Base-by-base conservation (phyloP, 2,888 invertebrate genomes). In the Phrixothrix hirtus region DNA sequence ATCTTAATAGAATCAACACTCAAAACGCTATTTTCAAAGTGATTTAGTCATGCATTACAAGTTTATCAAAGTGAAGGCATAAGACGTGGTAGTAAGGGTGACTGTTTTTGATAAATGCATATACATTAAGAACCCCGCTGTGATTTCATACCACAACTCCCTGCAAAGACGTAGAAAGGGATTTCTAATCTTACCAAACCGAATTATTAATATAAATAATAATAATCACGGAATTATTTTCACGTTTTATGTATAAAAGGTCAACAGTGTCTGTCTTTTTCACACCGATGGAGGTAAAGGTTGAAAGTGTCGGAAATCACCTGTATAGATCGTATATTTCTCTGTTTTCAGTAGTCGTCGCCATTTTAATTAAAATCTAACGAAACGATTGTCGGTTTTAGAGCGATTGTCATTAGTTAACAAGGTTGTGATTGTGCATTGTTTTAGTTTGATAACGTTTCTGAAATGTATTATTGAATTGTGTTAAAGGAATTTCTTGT, bases 281-380 rank as follows among this genome's bases (percentile, higher is more conserved):
- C 32, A 2, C 15, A 25, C 37, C 14, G 11, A 26, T 16, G 26
- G 13, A 11, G 17, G 16, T 16, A 14, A 1, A 14, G 15, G 17
- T 25, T 4, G 29, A 29, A 48, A 38, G 13, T 34, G 35, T 17
- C 9, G 36, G 17, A 35, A 45, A 39, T 39, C 52, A 41, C 46
- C 46, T 48, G 44, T 49, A 49, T 43, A 54, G 49, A 44, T 54
- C 48, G 43, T 47, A 50, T 55, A 55, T 50, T 55, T 49, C 54
- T 48, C 44, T 16, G 48, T 54, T 57, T 55, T 48, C 49, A 43
- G 55, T 44, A 37, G 37, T 45, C 41, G 60, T 43, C 61, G 61
- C 62, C 61, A 63, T 64, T 68, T 68, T 68, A 68, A 68, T 68
- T 68, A 65, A 66, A 68, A 65, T 61, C 64, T 63, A 62, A 64